Evolutionary conservation across 2,113 vertebrate species (phyloP), one percentile per base, ranked within the genome.

Genomic region (Numida meleagris): DNA sequence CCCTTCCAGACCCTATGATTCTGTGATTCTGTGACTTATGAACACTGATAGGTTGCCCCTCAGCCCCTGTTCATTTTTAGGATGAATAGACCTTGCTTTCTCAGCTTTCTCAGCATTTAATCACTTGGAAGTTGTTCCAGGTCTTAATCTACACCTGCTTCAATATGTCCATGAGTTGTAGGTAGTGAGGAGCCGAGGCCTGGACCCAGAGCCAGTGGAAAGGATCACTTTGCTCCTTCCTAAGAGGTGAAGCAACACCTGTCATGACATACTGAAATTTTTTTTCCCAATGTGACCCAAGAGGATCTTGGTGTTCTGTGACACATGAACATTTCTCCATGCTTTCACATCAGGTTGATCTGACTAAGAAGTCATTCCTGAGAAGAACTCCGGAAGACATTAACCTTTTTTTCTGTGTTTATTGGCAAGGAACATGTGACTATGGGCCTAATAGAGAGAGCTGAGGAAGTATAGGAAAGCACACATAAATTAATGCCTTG

Each of bases 171-270:
- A 4, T 25, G 12, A 51, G 3, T 63, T 20, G 74, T 27, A 63
- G 36, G 7, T 19, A 3, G 4, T 77, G 34, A 25, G 45, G 3
- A 80, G 3, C 6, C 20, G 31, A 14, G 17, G 58, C 2, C 17
- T 86, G 46, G 33, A 36, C 14, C 11, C 33, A 68, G 16, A 3
- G n/a, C 0, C 2, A 55, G 6, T 0, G 1, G 2, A 6, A 72
- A 82, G 6, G 7, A 51, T 31, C 6, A 15, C 3, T 3, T 86
- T 1, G 16, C 19, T 34, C 12, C 57, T 12, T 61, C n/a, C 38
- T 4, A 78, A 18, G 1, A 46, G 10, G 0, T 9, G 8, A 70
- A 43, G 3, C 55, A 61, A 33, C 0, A 0, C 18, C 5, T 38
- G 12, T 17, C 5, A 46, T 45, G 86, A 12, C 9, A 6, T 48